phyloP scores from a whole-genome alignment of 2,797 vertebrate genomes.

The Pristis pectinata region DNA sequence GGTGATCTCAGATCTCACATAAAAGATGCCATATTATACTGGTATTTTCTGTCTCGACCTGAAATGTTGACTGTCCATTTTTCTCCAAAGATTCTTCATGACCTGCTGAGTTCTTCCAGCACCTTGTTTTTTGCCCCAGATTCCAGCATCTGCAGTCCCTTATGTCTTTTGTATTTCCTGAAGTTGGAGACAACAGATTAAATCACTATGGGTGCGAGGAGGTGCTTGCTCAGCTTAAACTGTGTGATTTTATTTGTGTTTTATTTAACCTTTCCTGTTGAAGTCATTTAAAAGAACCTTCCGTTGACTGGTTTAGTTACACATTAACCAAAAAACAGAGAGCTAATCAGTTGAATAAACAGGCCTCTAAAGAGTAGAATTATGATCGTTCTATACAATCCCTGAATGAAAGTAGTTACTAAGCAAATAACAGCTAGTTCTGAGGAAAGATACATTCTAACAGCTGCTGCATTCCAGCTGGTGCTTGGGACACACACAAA shows the following conservation, averaged over 20 bases:
- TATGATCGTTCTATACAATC: background rate
- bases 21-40: no score
- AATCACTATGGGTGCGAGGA: background rate
- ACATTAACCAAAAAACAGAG: background rate
- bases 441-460: background rate
- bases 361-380: background rate
- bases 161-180: background rate
- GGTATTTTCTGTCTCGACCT: no score
- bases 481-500: background rate
- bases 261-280: background rate
- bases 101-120: no score
- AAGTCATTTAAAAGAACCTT: no score
- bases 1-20: no score
- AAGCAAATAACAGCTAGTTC: background rate
- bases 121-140: no score
- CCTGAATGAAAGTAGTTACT: background rate
- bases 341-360: background rate
- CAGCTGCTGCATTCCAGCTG: background rate
- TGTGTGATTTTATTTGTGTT: background rate
- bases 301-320: background rate
- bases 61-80: no score
- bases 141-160: no score
- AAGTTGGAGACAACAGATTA: background rate
- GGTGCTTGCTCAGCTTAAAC: no score
- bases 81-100: no score